A percentile compares a stretch with the other conserved stretches of the same genome.
phyloP scores from a whole-genome alignment of 2,888 invertebrate species.

The Lasioglossum malachurum region DNA sequence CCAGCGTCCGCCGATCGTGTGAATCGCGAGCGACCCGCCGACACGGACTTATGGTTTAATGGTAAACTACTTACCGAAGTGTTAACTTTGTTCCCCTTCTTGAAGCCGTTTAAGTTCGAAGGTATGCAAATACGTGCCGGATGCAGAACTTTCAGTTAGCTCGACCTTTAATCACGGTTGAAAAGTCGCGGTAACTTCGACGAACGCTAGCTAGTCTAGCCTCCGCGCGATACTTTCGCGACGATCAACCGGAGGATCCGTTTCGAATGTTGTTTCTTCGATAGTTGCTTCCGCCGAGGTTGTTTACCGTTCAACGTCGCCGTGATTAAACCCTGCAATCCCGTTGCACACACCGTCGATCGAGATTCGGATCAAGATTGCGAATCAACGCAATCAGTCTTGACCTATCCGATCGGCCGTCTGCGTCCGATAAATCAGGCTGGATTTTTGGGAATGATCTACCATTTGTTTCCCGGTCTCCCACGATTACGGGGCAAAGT shows the following conservation, averaged over 20 bases:
- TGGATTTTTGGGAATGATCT: background rate
- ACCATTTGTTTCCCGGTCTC: background rate
- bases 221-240: background rate
- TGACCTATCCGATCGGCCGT: background rate
- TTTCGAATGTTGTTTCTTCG: background rate
- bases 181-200: constrained; percentile 35
- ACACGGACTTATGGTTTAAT: constrained; percentile 45
- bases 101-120: constrained; percentile 42
- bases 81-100: constrained; percentile 42
- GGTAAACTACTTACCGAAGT: constrained; percentile 49
- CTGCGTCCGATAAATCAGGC: background rate
- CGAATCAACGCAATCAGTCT: background rate
- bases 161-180: constrained; percentile 45
- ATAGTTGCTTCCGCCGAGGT: background rate
- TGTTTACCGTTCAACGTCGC: background rate
- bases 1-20: background rate
- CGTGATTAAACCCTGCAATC: background rate
- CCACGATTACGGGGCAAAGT: background rate
- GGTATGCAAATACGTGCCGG: constrained; percentile 54
- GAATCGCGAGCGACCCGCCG: constrained; percentile 29
- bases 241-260: background rate
- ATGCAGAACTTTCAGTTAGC: constrained; percentile 50
- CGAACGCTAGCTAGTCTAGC: background rate
- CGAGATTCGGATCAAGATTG: background rate
- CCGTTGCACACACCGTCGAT: background rate